phyloP scores from a whole-genome alignment of 2,888 invertebrate species.

The Polia nebulosa region DNA sequence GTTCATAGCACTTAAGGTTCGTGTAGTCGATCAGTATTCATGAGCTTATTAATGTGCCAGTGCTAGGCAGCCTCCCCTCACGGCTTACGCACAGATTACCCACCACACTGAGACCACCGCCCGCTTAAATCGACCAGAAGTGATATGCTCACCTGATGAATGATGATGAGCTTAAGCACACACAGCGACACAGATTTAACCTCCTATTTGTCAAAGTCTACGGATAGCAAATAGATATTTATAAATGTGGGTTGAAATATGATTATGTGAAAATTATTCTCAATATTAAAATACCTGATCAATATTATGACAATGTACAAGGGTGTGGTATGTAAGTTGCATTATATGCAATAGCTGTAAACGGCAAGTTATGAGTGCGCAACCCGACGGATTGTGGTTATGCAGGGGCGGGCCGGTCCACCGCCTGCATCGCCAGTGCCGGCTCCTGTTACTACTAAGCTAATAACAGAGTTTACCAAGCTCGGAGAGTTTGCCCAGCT shows the following conservation, averaged over 20 bases:
- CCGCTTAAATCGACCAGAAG: conserved; percentile 86
- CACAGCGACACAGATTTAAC: conserved; percentile 36
- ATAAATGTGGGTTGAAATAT: conserved; percentile 21
- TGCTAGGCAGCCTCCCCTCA: conserved; percentile 73
- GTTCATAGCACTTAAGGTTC: conserved; percentile 65
- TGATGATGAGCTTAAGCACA: conserved; percentile 76
- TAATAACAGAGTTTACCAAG: conserved; percentile 80
- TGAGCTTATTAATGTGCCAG: conserved; percentile 86
- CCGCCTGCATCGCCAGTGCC: conserved; percentile 70
- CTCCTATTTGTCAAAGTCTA: conserved; percentile 17
- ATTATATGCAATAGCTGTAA: conserved; percentile 48
- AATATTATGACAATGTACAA: conserved; percentile 20
- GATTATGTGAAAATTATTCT: conserved; percentile 13
- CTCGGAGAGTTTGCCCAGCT: conserved; percentile 73
- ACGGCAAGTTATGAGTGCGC: conserved; percentile 62
- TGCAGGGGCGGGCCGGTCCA: conserved; percentile 71
- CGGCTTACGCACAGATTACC: conserved; percentile 78
- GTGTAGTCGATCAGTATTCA: conserved; percentile 83
- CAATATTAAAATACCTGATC: conserved; percentile 19
- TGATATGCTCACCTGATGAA: conserved; percentile 81
- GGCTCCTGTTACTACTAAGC: conserved; percentile 79
- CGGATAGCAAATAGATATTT: neutral
- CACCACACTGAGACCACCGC: conserved; percentile 71
- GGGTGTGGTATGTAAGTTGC: conserved; percentile 34
- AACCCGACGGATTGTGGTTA: conserved; percentile 70